Evolutionary conservation across 2,797 vertebrate genomes (phyloP).

Genomic region (Tinamus major): DNA sequence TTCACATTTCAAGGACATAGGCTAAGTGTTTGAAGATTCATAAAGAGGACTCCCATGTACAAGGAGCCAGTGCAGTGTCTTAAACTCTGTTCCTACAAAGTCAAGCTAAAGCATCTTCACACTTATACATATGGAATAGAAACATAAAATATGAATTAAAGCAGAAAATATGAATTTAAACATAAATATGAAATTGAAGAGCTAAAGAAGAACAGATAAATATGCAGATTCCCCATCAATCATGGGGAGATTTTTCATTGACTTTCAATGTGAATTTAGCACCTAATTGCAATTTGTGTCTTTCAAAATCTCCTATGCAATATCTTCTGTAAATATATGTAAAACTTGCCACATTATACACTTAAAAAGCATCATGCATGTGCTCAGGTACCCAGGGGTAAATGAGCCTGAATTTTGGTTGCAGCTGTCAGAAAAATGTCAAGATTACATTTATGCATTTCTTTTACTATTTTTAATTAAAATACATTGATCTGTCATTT

Average conservation of each 20-base stretch:
- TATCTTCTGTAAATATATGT: background rate
- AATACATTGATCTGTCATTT: constrained; percentile 20
- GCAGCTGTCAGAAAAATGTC: background rate
- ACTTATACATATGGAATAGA: background rate
- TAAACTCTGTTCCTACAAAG: background rate
- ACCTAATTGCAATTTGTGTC: constrained; percentile 19
- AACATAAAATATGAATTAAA: background rate
- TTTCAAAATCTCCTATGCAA: background rate
- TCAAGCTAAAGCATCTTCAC: background rate
- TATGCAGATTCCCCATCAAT: background rate
- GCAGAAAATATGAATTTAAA: background rate
- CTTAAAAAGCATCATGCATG: background rate
- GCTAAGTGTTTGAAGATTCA: background rate
- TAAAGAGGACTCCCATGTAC: background rate
- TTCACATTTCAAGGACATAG: background rate
- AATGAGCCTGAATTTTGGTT: background rate
- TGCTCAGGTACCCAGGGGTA: background rate
- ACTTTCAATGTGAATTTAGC: constrained; percentile 1
- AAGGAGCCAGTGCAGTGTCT: background rate
- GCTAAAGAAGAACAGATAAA: background rate
- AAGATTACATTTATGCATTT: background rate
- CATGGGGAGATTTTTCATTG: background rate
- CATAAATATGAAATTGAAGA: background rate
- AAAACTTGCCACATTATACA: background rate
- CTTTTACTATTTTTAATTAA: background rate